phyloP scores from a whole-genome alignment of 1,140 invertebrate species.

The Sweltsa coloradensis region DNA sequence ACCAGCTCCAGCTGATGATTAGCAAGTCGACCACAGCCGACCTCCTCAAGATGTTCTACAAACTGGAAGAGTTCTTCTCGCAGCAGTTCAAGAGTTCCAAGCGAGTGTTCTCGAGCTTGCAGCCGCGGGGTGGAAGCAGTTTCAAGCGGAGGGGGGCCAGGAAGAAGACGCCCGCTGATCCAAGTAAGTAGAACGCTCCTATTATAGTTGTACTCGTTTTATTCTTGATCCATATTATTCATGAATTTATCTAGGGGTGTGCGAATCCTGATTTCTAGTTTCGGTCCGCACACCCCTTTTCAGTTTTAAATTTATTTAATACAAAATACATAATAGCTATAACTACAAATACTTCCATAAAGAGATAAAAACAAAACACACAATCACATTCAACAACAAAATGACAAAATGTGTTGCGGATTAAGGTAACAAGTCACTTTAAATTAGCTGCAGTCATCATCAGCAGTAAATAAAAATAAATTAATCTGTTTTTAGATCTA shows the following conservation, averaged over 20 bases:
- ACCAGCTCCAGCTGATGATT: conserved; percentile 91
- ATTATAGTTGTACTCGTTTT: neutral
- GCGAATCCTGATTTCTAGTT: neutral
- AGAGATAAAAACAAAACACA: neutral
- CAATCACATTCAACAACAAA: neutral
- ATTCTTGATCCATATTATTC: neutral
- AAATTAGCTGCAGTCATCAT: too few species aligned
- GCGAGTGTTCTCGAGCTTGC: conserved; percentile 71
- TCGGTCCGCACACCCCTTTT: neutral
- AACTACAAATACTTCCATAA: neutral
- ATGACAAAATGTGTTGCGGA: neutral
- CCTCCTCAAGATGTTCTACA: conserved; percentile 90
- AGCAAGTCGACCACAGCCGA: conserved; percentile 93
- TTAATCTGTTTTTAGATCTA: too few species aligned
- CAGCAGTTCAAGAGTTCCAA: conserved; percentile 91
- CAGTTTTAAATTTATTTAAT: neutral
- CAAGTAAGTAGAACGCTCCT: conserved; percentile 21
- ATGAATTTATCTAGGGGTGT: neutral
- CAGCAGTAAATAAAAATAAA: too few species aligned
- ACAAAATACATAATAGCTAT: neutral
- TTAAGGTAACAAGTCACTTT: too few species aligned
- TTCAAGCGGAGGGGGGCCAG: conserved; percentile 31
- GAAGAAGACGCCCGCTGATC: conserved; percentile 26
- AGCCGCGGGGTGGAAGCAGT: conserved; percentile 35
- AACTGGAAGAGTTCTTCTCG: conserved; percentile 92